phyloP scores from a whole-genome alignment of 2,113 vertebrate genomes.

The Alces alces region DNA sequence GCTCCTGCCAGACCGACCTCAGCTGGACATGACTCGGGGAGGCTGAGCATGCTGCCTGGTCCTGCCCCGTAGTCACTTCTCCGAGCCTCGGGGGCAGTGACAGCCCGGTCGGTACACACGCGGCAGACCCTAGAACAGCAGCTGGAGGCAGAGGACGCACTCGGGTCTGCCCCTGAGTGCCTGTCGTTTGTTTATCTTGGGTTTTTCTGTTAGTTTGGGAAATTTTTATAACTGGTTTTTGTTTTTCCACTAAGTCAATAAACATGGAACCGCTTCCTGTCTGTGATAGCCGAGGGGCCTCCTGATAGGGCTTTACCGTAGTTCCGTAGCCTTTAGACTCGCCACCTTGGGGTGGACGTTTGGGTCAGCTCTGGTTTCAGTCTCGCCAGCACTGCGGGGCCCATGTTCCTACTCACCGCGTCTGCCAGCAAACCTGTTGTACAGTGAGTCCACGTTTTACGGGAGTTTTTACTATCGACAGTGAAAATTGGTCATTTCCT shows the following conservation, averaged over 20 bases:
- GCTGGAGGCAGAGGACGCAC: fast-evolving
- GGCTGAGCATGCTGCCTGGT: fast-evolving
- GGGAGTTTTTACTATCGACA: fast-evolving
- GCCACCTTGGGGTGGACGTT: fast-evolving
- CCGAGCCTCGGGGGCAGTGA: fast-evolving
- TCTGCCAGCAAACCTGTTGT: fast-evolving
- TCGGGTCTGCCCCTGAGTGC: fast-evolving
- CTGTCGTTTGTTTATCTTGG: fast-evolving
- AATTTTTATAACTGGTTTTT: fast-evolving
- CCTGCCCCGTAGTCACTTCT: fast-evolving
- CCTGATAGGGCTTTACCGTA: fast-evolving
- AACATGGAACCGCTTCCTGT: fast-evolving
- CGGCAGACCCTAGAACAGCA: fast-evolving
- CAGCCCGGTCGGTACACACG: fast-evolving
- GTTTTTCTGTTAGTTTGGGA: neutral
- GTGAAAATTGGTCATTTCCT: neutral
- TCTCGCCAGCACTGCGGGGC: fast-evolving
- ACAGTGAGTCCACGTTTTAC: fast-evolving
- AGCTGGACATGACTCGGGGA: fast-evolving
- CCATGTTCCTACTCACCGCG: fast-evolving
- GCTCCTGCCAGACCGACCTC: fast-evolving
- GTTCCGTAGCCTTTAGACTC: fast-evolving
- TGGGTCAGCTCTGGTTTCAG: fast-evolving
- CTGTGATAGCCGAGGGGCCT: fast-evolving
- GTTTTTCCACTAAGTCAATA: fast-evolving